Evolutionary conservation across 2,113 vertebrate species (phyloP).

Genomic region (Boulengeromyrus knoepffleri): DNA sequence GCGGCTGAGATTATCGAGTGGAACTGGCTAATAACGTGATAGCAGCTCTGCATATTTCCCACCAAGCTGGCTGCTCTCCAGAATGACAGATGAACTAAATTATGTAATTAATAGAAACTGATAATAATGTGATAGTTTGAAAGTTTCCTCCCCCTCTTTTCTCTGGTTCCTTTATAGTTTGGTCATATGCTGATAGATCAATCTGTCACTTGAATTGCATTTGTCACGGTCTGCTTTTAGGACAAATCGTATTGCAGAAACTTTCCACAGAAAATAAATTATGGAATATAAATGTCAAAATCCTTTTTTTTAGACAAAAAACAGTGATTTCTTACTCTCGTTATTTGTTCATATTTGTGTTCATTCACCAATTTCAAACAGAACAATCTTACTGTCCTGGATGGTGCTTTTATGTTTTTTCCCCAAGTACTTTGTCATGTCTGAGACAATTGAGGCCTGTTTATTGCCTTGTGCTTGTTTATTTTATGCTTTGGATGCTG

Average conservation of each 20-base stretch:
- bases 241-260: not conserved
- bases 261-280: not conserved
- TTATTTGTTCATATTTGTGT: not conserved
- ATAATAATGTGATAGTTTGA: not conserved
- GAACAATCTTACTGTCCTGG: not conserved
- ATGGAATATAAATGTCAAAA: not conserved
- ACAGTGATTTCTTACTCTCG: not conserved
- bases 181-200: not conserved
- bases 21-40: not conserved
- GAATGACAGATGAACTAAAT: not conserved
- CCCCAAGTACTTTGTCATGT: not conserved
- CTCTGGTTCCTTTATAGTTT: not conserved
- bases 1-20: not conserved
- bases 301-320: not conserved
- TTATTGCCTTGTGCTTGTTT: not conserved
- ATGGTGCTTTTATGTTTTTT: not conserved
- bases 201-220: not conserved
- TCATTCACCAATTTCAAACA: not conserved
- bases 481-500: not conserved
- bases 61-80: not conserved
- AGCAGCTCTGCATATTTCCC: not conserved
- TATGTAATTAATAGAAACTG: not conserved
- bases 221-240: not conserved
- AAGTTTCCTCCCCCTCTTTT: not conserved
- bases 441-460: not conserved